A percentile compares a stretch with the other conserved stretches of the same genome.
These are phyloP conservation scores for Allenopithecus nigroviridis DNA, from an alignment of 2,797 vertebrate species.

Conservation along the genomic window DNA sequence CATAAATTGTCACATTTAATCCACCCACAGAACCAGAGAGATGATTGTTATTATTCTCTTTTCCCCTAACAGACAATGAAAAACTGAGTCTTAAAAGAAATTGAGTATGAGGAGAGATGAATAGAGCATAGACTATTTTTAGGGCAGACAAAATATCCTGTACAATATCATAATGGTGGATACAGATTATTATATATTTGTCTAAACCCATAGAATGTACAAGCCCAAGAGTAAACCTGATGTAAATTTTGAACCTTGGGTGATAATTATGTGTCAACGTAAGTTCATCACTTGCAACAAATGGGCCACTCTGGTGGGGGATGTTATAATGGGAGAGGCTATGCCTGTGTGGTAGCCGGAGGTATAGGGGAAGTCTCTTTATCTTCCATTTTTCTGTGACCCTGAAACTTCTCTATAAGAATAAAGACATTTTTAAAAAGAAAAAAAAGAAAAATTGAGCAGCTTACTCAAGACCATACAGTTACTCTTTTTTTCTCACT, in stretches of 20 bases:
- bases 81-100: neutral
- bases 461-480: neutral
- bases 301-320: neutral
- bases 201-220: neutral
- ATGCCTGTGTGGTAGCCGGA: neutral
- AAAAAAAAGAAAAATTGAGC: neutral
- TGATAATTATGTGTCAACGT: neutral
- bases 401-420: neutral
- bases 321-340: neutral
- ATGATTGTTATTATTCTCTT: neutral
- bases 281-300: neutral
- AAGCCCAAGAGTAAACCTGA: neutral
- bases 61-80: neutral
- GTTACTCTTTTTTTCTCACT: neutral
- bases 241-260: neutral
- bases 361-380: neutral
- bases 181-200: neutral
- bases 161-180: neutral
- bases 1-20: neutral
- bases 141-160: neutral
- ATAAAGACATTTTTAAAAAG: neutral
- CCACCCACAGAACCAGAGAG: neutral
- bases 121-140: neutral
- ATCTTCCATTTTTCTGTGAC: neutral
- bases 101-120: neutral